Conservation (phyloP, 1,140 invertebrate species). For the Drosophila neocordata region DNA sequence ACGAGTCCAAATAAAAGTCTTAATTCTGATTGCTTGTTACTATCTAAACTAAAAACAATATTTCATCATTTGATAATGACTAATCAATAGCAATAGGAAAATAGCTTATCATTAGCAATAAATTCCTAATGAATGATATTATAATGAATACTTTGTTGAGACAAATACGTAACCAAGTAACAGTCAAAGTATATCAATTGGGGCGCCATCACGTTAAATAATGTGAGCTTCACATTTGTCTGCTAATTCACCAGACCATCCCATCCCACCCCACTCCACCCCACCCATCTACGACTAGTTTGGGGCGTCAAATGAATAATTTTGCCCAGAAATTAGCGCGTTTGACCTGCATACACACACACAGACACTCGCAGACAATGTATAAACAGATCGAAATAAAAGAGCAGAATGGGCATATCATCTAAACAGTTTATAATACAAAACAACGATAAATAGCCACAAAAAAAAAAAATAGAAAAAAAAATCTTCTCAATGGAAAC, state of each 20-base stretch:
- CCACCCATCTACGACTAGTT: not conserved
- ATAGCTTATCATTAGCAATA: slow-evolving; percentile 23
- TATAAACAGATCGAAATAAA: not conserved
- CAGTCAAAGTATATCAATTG: not conserved
- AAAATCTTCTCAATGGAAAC: slow-evolving; percentile 40
- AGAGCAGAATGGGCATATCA: slow-evolving; percentile 5
- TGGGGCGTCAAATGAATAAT: slow-evolving; percentile 25
- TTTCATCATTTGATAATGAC: not conserved
- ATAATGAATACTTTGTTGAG: not conserved
- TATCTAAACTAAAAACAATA: not conserved
- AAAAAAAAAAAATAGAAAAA: slow-evolving; percentile 43
- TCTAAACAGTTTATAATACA: slow-evolving; percentile 29
- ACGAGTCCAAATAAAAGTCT: no score
- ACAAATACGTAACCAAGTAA: not conserved
- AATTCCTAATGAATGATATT: not conserved
- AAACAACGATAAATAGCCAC: slow-evolving; percentile 39
- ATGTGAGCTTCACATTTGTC: slow-evolving; percentile 13
- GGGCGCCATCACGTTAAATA: slow-evolving; percentile 1
- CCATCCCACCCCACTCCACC: no score
- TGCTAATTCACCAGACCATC: no score
- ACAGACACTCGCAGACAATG: slow-evolving; percentile 13
- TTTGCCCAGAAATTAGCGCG: slow-evolving; percentile 42
- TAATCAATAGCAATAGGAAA: not conserved
- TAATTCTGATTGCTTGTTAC: no score
- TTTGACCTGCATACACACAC: slow-evolving; percentile 35